These are phyloP conservation scores for Cygnus atratus DNA, from an alignment of 2,113 vertebrate genomes.

Conservation along the genomic window DNA sequence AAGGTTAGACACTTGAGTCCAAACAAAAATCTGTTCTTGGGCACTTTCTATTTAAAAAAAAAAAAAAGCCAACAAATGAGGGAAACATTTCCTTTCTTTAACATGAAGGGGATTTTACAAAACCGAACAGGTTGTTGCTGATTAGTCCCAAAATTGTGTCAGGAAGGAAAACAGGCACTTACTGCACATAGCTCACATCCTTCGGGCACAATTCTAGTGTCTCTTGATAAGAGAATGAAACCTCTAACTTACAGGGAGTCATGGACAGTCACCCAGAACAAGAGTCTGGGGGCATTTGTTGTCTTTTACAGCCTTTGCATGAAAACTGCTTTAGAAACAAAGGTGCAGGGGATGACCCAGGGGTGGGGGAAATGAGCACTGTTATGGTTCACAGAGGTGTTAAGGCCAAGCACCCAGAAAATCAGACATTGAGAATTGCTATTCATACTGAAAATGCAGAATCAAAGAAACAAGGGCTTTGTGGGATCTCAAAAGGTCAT, in stretches of 20 bases:
- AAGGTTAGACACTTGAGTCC: neutral
- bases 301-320: neutral
- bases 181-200: fast-evolving
- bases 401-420: neutral
- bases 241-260: neutral
- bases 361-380: neutral
- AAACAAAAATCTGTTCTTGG: neutral
- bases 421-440: neutral
- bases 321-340: neutral
- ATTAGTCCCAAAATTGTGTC: neutral
- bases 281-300: neutral
- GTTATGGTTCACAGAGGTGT: neutral
- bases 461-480: neutral
- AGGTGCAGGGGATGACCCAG: neutral
- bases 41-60: neutral
- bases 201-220: neutral
- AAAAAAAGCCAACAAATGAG: neutral
- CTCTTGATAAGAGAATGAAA: neutral
- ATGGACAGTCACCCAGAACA: neutral
- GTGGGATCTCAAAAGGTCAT: neutral
- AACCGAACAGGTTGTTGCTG: neutral
- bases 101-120: neutral
- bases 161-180: neutral
- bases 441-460: neutral
- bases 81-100: neutral